Conservation (phyloP, 1,140 invertebrate species). For the Drosophila pachea region DNA sequence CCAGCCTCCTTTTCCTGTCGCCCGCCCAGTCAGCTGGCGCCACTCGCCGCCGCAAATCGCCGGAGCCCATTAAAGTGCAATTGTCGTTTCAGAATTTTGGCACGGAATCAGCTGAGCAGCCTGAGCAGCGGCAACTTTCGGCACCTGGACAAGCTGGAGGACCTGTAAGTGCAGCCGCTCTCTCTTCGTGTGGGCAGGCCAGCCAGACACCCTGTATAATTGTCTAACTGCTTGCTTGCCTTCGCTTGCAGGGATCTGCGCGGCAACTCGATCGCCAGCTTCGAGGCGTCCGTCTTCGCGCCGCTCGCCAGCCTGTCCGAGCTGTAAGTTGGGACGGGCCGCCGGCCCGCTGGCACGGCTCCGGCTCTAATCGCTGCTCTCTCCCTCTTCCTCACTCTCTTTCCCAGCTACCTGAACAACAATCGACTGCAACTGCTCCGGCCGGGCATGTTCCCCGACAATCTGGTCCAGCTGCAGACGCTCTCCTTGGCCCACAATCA, state of each 20-base stretch:
- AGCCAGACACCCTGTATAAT: not conserved
- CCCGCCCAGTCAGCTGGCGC: too few species aligned
- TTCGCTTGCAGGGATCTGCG: conserved; percentile 73
- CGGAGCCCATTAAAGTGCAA: conserved; percentile 59
- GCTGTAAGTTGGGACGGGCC: conserved; percentile 79
- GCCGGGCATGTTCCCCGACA: conserved; percentile 59
- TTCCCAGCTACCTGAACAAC: conserved; percentile 64
- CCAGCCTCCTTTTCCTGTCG: too few species aligned
- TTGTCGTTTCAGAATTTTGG: conserved; percentile 69
- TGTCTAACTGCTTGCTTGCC: not conserved
- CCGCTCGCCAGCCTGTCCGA: conserved; percentile 65
- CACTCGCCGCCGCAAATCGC: not conserved
- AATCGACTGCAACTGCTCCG: conserved; percentile 55
- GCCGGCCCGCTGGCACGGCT: too few species aligned
- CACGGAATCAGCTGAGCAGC: conserved; percentile 66
- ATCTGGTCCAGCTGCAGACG: conserved; percentile 63
- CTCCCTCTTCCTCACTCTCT: not conserved
- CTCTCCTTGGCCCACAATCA: conserved; percentile 78
- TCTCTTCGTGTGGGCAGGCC: too few species aligned
- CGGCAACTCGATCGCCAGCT: conserved; percentile 73
- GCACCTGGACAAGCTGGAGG: conserved; percentile 66
- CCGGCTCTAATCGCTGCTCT: not conserved
- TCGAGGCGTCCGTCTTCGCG: conserved; percentile 64
- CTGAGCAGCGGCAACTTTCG: conserved; percentile 63
- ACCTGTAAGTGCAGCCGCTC: conserved; percentile 79